Conservation (phyloP, 2,113 vertebrate genomes). For the Tragelaphus strepsiceros region DNA sequence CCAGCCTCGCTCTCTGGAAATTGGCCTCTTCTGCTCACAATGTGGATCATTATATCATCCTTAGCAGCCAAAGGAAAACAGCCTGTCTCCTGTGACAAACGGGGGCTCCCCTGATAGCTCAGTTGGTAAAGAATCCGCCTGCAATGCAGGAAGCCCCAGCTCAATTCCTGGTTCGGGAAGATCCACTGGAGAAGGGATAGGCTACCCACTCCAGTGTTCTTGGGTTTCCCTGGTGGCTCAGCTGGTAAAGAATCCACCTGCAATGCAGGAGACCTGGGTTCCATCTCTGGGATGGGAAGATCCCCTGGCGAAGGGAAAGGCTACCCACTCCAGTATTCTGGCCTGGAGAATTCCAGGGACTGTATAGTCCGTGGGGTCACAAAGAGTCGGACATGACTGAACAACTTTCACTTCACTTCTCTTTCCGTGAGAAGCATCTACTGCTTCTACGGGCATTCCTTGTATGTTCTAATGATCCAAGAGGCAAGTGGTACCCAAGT, state of each 20-base stretch:
- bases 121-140: not conserved
- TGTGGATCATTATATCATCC: not conserved
- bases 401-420: not conserved
- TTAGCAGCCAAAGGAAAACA: not conserved
- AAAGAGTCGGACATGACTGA: not conserved
- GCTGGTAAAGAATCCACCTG: not conserved
- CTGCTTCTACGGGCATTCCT: not conserved
- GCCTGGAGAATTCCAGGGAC: not conserved
- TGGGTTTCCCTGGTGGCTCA: not conserved
- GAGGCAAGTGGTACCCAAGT: not conserved
- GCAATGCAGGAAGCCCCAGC: not conserved
- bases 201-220: not conserved
- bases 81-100: not conserved
- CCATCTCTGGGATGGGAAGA: not conserved
- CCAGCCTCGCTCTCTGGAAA: not conserved
- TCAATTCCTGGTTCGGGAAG: not conserved
- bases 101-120: not conserved
- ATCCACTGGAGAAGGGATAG: not conserved
- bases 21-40: not conserved
- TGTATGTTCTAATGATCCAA: not conserved
- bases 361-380: not conserved
- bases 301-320: not conserved
- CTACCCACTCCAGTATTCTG: not conserved
- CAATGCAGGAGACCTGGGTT: not conserved
- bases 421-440: not conserved